Evolutionary conservation across 1,140 invertebrate genomes (phyloP).

Genomic region (Epicauta chinensis): DNA sequence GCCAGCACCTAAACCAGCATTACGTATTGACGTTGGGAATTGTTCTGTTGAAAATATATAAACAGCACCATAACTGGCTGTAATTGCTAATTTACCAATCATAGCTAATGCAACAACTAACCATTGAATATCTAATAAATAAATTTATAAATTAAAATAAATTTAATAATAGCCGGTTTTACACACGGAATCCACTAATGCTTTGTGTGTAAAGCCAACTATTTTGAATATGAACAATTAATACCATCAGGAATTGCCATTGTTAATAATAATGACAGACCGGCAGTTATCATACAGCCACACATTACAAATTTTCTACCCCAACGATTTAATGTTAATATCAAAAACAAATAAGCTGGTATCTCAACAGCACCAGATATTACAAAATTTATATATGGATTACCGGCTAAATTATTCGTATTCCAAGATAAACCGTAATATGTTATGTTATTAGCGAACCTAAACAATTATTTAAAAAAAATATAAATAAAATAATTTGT

Average conservation of each 20-base stretch:
- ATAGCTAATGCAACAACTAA: conserved; percentile 64
- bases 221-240: neutral
- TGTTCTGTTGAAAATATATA: conserved; percentile 79
- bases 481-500: neutral
- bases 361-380: conserved; percentile 72
- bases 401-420: conserved; percentile 64
- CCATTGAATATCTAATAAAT: conserved; percentile 49
- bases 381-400: conserved; percentile 69
- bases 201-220: no score
- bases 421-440: conserved; percentile 81
- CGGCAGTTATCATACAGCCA: conserved; percentile 63
- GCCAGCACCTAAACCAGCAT: conserved; percentile 68
- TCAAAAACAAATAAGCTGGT: conserved; percentile 63
- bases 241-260: conserved; percentile 54
- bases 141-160: conserved; percentile 8
- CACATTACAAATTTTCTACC: conserved; percentile 64
- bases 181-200: no score
- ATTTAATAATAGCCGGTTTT: no score
- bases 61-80: conserved; percentile 70
- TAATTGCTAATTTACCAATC: conserved; percentile 77
- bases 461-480: conserved; percentile 36
- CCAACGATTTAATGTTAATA: conserved; percentile 66
- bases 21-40: conserved; percentile 77
- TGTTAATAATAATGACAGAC: conserved; percentile 53
- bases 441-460: conserved; percentile 71